These are phyloP conservation scores for Yponomeuta sedellus DNA, from an alignment of 2,888 invertebrate species.

Conservation along the genomic window DNA sequence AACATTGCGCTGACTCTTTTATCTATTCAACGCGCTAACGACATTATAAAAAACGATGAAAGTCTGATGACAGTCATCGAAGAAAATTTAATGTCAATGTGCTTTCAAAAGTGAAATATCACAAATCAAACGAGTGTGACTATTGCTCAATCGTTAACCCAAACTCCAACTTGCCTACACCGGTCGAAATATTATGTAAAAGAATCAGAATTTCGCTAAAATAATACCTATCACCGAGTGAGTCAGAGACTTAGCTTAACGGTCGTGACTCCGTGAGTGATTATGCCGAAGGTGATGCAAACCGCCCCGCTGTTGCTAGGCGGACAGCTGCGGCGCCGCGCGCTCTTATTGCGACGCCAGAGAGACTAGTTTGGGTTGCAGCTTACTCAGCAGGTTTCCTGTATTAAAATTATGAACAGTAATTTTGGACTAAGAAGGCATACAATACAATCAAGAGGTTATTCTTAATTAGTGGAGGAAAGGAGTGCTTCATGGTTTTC, in stretches of 20 bases:
- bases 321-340: not conserved
- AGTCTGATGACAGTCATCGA: too few species aligned
- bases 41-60: too few species aligned
- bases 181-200: not conserved
- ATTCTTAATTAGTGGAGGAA: not conserved
- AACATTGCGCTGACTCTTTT: too few species aligned
- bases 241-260: not conserved
- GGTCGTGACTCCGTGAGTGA: not conserved
- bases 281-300: slow-evolving; percentile 2
- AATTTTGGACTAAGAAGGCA: not conserved
- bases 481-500: not conserved
- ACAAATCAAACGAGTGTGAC: too few species aligned
- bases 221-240: not conserved
- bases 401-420: not conserved
- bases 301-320: not conserved
- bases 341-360: not conserved
- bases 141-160: too few species aligned
- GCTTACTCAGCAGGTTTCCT: not conserved
- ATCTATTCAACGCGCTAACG: too few species aligned
- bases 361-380: not conserved
- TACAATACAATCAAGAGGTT: not conserved
- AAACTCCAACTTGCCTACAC: not conserved
- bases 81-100: too few species aligned
- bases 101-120: too few species aligned
- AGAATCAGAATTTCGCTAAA: not conserved